Base-by-base conservation (phyloP, 2,113 vertebrate species). In the Sorex fumeus region DNA sequence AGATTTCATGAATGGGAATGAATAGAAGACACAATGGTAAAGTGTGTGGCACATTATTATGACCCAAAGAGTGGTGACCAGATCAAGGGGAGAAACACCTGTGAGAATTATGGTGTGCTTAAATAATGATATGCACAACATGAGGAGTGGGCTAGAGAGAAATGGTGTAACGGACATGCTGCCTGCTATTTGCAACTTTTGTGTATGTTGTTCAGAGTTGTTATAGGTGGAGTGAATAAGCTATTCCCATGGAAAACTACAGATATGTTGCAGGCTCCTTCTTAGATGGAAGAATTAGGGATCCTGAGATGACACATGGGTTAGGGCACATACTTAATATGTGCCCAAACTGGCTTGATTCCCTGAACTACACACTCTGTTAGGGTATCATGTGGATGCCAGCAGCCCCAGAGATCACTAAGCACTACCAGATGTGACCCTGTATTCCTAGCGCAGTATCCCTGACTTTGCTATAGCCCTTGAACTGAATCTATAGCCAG, bases 131-230 rank as follows among this genome's bases (percentile, higher is more conserved):
- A 4, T 23, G 3, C 7, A 11, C 16, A 53, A 43, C 13, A 0
- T 30, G 4, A 36, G 28, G 28, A 77, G 6, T 5, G 2, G 8
- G 3, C 3, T 18, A 72, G 10, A 27, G 18, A 2, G 30, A 34
- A 64, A 3, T 0, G 1, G 64, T 16, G 0, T 62, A n/a, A 64
- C 1, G 10, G 34, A 11, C 16, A 0, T 40, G 6, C 8, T 0
- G 9, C 25, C 30, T 43, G 57, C 16, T 32, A 15, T 21, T 9
- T 4, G 21, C 3, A 78, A 40, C 8, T 77, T 25, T 10, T 32
- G 3, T 11, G 2, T 9, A 1, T 18, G 13, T 47, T 23, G 0
- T 15, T 47, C 2, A 3, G 13, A 2, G 4, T 23, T 64, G 4
- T 23, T 18, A 36, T 19, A 16, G 62, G 11, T 71, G 36, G 27